Evolutionary conservation across 2,888 invertebrate species (phyloP), one percentile per base, ranked within the genome.

Genomic region (Griposia aprilina): DNA sequence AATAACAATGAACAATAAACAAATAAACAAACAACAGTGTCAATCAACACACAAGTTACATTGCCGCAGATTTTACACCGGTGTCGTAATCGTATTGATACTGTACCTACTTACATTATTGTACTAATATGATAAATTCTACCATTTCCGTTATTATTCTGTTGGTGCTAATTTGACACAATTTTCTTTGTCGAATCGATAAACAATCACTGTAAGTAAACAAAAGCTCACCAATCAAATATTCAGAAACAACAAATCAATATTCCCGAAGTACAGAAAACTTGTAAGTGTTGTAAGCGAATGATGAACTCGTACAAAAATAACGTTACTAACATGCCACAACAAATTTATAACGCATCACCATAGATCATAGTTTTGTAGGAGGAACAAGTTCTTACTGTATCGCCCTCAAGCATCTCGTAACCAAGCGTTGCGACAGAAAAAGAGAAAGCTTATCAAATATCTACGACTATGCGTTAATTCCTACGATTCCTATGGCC

Each of bases 401-500:
- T 48, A 75, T 86, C 84, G 72, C 72, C 72, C 84, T 76, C 85
- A n/a, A 80, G 72, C 36, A 80, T 70, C 68, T 78, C 60, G 84
- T 86, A 74, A 74, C 70, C 50, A 23, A 60, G 68, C 26, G 66
- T 87, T 84, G 68, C 80, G 69, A 78, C 79, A 84, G 45, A 84
- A 85, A 88, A 86, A 88, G 89, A 89, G 88, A 88, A 88, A 88
- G 89, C 73, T 81, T 81, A 89, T 84, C 84, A 82, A 89, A 88
- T 76, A 83, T 66, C 84, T 77, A 72, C 62, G 63, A 72, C 69
- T 84, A 73, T 74, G 78, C 76, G 78, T 85, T 74, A 68, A 83
- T 68, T 76, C 77, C 68, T 79, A 85, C 72, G 62, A 69, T 48
- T 57, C 62, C 63, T 75, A 45, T 66, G 85, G n/a, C 77, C 75